Evolutionary conservation across 37 sponge, comb jelly and placozoan genomes (phyloP), one percentile per base, ranked within the genome.

Genomic region (Oopsacas minuta): DNA sequence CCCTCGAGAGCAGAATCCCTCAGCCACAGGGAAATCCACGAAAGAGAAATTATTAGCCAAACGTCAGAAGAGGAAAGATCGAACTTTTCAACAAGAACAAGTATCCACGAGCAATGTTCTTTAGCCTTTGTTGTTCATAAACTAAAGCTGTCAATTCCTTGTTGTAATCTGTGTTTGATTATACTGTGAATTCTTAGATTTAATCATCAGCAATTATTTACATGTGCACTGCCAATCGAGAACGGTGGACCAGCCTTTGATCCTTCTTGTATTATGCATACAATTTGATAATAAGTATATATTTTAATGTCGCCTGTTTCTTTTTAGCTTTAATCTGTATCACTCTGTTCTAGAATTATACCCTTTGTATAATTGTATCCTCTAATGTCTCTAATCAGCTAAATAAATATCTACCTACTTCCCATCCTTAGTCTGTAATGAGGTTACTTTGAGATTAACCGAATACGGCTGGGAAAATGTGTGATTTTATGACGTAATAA

Each of bases 221-320:
- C 28, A 32, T 61, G 28, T 61, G 30, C 75, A 61, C 75, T 61
- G 75, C 20, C 75, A 61, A 61, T 61, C 75, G 75, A 61, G 75
- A 61, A 61, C 75, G 22, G 75, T 61, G 75, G 30, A 61, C 75
- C 75, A 61, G 75, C 75, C 75, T 61, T 42, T 61, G 75, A 61
- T 61, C 75, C 75, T 61, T 61, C 75, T n/a, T 61, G 75, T 61
- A 61, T 61, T 61, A 61, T 61, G 75, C 75, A 17, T 61, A 61
- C 75, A 61, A 10, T 61, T 61, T 61, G 75, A 61, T 61, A 61
- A 61, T 61, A 34, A 61, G 75, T 61, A 61, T 61, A 61, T 61
- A 61, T 61, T 61, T 61, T 61, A 61, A 61, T 61, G 75, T 61
- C 30, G 20, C 75, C 20, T 25, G 75, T 61, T 25, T 61, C 20